A percentile compares a stretch with the other conserved stretches of the same genome.
These are phyloP conservation scores for Acromyrmex echinatior DNA, from an alignment of 1,140 invertebrate genomes.

Conservation along the genomic window DNA sequence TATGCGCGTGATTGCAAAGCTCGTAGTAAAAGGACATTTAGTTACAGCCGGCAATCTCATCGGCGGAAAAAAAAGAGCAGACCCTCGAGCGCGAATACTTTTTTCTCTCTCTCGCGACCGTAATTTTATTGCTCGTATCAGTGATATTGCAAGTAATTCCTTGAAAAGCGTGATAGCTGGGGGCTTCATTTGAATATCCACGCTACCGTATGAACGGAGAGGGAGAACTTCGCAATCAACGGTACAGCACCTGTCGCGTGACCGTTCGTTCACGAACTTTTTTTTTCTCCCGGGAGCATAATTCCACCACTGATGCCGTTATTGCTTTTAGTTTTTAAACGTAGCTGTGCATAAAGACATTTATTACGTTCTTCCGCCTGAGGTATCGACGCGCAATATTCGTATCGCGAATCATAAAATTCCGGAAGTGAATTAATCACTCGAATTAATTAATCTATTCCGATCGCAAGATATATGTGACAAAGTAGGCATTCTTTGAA, in stretches of 20 bases:
- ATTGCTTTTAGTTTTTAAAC: slow-evolving; percentile 37
- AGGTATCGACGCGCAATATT: slow-evolving; percentile 20
- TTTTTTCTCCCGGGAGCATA: slow-evolving; percentile 15
- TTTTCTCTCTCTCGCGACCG: neutral
- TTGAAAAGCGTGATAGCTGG: slow-evolving; percentile 44
- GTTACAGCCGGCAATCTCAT: slow-evolving; percentile 59
- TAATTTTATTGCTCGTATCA: slow-evolving; percentile 64
- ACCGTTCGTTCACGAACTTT: slow-evolving; percentile 30
- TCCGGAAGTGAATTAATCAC: slow-evolving; percentile 17
- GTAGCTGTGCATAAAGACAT: slow-evolving; percentile 18
- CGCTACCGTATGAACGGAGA: slow-evolving; percentile 11
- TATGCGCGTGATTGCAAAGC: slow-evolving; percentile 60
- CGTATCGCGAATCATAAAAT: slow-evolving; percentile 6
- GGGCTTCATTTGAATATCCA: slow-evolving; percentile 57
- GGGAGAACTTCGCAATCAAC: slow-evolving; percentile 50
- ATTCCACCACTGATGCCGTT: slow-evolving; percentile 41
- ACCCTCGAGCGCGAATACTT: slow-evolving; percentile 22
- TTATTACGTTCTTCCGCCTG: slow-evolving; percentile 32
- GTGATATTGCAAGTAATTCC: slow-evolving; percentile 57
- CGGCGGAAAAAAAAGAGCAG: slow-evolving; percentile 10
- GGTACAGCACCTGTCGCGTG: slow-evolving; percentile 56
- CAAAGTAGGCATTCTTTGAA: neutral
- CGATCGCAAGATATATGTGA: neutral
- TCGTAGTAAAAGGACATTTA: slow-evolving; percentile 47
- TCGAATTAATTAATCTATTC: neutral